Evolutionary conservation across 2,797 vertebrate species (phyloP), one percentile per base, ranked within the genome.

Genomic region (Darevskia nairensis): DNA sequence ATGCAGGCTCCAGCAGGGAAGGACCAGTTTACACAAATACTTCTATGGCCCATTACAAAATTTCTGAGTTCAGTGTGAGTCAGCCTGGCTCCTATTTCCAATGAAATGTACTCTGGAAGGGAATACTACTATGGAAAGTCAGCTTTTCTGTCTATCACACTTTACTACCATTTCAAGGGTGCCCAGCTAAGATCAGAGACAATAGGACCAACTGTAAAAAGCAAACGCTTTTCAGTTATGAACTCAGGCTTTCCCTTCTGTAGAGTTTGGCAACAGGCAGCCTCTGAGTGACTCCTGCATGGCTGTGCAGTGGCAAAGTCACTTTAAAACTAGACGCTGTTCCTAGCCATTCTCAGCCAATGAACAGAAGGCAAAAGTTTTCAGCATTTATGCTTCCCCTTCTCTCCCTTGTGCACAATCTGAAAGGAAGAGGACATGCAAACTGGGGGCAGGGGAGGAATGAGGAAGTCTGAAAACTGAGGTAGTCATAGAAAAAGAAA

Each of bases 61-160:
- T 94, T n/a, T 1, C 91, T 90, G 88, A 89, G 35, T 91, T 93
- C 89, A 90, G 92, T 93, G 76, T 9, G 55, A 89, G 86, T 61
- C 83, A 2, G 25, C 10, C 32, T 44, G 44, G 59, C 91, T 27
- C 44, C 21, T 1, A 1, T 66, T 10, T 86, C 87, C 9, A 0
- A 35, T 19, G 88, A 90, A 87, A 90, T 1, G 46, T 21, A 66
- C 46, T 82, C 78, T 23, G 6, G 0, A 11, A 78, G 82, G 89
- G 71, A 85, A 89, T 0, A 0, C 35, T 46, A 35, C 13, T 79
- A 35, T n/a, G 21, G 32, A 23, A 81, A 82, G 21, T 32, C 59
- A 2, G 3, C 74, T 50, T 68, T 93, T 88, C 82, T 41, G 74
- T 23, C 32, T 1, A 5, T 66, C 71, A 71, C 13, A 25, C 8